Conservation (phyloP, 64 coral and sea anemone species). For the Trachythela sp. region DNA sequence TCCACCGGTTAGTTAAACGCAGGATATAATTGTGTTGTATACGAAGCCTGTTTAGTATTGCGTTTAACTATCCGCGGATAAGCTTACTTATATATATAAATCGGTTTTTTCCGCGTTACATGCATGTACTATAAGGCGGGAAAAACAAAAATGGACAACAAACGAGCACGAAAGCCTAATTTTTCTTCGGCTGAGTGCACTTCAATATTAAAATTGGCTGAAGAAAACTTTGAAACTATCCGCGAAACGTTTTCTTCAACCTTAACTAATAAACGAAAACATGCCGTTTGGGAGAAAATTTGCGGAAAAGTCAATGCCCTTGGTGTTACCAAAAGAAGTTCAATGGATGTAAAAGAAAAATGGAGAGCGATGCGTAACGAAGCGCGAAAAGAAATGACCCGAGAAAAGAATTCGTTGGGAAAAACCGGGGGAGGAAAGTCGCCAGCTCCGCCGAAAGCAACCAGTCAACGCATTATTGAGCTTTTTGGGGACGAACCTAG, state of each 20-base stretch:
- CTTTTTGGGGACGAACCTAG: constrained; percentile 15
- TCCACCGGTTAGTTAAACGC: not conserved
- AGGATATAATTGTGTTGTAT: not conserved
- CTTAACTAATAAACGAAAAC: not conserved
- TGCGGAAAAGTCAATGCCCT: not conserved
- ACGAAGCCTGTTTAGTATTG: not conserved
- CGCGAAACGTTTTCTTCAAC: not conserved
- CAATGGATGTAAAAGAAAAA: not conserved
- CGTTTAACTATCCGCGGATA: constrained; percentile 16
- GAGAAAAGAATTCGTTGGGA: not conserved
- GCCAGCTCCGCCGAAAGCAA: not conserved
- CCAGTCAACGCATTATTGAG: not conserved
- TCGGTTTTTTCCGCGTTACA: not conserved
- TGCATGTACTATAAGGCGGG: not conserved
- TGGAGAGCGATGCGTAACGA: not conserved
- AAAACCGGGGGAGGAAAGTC: not conserved
- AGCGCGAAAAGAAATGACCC: not conserved
- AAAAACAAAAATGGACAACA: not conserved
- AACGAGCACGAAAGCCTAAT: not conserved
- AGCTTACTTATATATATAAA: not conserved
- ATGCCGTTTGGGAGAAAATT: not conserved
- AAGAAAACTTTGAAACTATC: not conserved
- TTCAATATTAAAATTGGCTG: not conserved
- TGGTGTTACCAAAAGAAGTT: not conserved
- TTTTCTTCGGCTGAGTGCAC: not conserved